These are phyloP conservation scores for Samia ricini DNA, from an alignment of 1,140 invertebrate species.

Conservation along the genomic window DNA sequence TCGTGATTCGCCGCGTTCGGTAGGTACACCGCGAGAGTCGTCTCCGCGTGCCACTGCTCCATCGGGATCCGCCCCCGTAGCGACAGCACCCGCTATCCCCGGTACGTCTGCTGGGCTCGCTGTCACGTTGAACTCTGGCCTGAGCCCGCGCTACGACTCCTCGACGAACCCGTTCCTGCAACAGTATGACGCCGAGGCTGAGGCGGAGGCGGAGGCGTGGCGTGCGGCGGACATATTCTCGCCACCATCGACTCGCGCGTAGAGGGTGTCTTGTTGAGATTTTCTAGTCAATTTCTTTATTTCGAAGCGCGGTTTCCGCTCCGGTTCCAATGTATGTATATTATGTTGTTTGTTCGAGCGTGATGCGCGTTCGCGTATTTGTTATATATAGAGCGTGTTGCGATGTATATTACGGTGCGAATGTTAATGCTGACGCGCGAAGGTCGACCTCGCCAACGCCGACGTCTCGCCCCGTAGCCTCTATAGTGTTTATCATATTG, in stretches of 20 bases:
- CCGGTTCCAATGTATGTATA: conserved; percentile 74
- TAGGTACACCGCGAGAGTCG: conserved; percentile 45
- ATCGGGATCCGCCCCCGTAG: conserved; percentile 72
- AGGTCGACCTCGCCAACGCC: conserved; percentile 47
- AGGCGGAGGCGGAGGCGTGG: conserved; percentile 70
- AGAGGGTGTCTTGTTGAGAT: conserved; percentile 70
- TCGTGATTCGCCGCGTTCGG: conserved; percentile 52
- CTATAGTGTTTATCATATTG: conserved; percentile 61
- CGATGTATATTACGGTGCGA: conserved; percentile 74
- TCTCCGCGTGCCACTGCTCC: conserved; percentile 51
- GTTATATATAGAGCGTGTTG: conserved; percentile 75
- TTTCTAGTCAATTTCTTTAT: conserved; percentile 76
- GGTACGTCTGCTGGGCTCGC: conserved; percentile 79
- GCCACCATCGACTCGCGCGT: conserved; percentile 65
- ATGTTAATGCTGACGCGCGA: conserved; percentile 65
- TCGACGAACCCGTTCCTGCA: conserved; percentile 81
- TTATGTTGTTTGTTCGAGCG: conserved; percentile 69
- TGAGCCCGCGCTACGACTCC: conserved; percentile 72
- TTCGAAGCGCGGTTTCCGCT: conserved; percentile 71
- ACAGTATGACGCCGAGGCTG: conserved; percentile 75
- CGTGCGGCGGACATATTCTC: conserved; percentile 69
- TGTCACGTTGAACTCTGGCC: conserved; percentile 75
- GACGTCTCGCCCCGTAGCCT: conserved; percentile 53
- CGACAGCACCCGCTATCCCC: conserved; percentile 75
- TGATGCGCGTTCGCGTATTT: conserved; percentile 68